These are phyloP conservation scores for Oncorhynchus keta DNA, from an alignment of 2,113 vertebrate genomes.

Conservation along the genomic window DNA sequence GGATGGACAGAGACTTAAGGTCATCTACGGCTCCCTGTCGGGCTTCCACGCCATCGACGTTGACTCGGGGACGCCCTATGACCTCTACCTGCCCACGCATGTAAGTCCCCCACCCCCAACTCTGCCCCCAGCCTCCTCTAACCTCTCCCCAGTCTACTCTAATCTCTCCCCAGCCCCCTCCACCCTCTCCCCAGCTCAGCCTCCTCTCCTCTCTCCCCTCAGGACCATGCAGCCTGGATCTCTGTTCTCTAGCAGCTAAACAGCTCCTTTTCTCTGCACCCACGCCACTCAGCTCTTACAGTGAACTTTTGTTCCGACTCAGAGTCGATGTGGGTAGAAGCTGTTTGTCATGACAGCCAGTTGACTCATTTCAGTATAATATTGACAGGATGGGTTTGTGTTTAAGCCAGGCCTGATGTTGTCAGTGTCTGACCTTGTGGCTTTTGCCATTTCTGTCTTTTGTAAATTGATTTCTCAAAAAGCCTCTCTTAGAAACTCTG, in stretches of 20 bases:
- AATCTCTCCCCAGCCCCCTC: neutral
- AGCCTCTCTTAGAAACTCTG: neutral
- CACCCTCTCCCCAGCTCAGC: too few relatives aligned
- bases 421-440: neutral
- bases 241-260: neutral
- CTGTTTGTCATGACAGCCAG: neutral
- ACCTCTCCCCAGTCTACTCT: neutral
- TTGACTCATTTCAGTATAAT: neutral
- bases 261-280: neutral
- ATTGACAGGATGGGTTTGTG: neutral
- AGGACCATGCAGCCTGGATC: too few relatives aligned
- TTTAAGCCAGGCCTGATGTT: neutral
- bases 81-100: constrained; percentile 91
- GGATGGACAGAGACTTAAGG: constrained; percentile 90
- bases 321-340: constrained; percentile 6
- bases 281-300: neutral
- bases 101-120: constrained; percentile 71
- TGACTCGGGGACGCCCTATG: constrained; percentile 91
- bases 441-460: too few relatives aligned
- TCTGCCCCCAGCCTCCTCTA: neutral
- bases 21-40: constrained; percentile 86
- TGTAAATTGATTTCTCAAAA: too few relatives aligned
- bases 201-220: too few relatives aligned
- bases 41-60: constrained; percentile 95
- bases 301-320: neutral